Conservation (phyloP, 2,888 invertebrate species). For the Cynaeus angustus region DNA sequence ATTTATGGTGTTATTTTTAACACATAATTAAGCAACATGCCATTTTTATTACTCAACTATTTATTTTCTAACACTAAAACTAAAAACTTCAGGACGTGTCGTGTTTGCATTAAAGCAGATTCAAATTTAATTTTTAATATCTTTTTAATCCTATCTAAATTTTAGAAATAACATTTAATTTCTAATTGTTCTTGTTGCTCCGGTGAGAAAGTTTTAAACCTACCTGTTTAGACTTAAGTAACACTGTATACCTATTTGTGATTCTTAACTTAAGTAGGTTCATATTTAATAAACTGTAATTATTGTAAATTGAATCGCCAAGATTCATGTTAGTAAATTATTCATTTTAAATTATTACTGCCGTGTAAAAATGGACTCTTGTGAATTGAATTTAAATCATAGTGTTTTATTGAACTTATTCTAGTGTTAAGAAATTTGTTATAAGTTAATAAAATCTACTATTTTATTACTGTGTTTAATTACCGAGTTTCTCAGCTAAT, state of each 20-base stretch:
- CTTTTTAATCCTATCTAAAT: too few relatives aligned
- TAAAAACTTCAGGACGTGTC: too few relatives aligned
- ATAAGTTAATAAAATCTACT: slow-evolving; percentile 10
- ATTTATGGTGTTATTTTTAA: too few relatives aligned
- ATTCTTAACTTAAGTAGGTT: slow-evolving; percentile 11
- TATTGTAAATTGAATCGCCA: slow-evolving; percentile 22
- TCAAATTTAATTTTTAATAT: too few relatives aligned
- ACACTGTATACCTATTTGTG: slow-evolving; percentile 12
- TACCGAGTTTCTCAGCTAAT: not conserved
- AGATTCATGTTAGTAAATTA: slow-evolving; percentile 32
- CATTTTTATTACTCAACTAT: too few relatives aligned
- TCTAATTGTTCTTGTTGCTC: slow-evolving; percentile 4
- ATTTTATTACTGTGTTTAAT: not conserved
- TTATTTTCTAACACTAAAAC: too few relatives aligned
- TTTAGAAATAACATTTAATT: too few relatives aligned
- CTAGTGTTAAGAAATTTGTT: not conserved
- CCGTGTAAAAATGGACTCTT: slow-evolving; percentile 16
- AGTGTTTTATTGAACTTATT: not conserved
- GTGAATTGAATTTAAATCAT: slow-evolving; percentile 3
- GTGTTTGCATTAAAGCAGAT: too few relatives aligned
- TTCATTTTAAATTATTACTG: slow-evolving; percentile 37
- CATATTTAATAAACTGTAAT: slow-evolving; percentile 12
- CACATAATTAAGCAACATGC: too few relatives aligned
- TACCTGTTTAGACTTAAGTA: slow-evolving; percentile 5
- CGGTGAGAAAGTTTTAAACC: slow-evolving; percentile 37